Evolutionary conservation across 2,888 invertebrate genomes (phyloP).

Genomic region (Leptura quadrifasciata): DNA sequence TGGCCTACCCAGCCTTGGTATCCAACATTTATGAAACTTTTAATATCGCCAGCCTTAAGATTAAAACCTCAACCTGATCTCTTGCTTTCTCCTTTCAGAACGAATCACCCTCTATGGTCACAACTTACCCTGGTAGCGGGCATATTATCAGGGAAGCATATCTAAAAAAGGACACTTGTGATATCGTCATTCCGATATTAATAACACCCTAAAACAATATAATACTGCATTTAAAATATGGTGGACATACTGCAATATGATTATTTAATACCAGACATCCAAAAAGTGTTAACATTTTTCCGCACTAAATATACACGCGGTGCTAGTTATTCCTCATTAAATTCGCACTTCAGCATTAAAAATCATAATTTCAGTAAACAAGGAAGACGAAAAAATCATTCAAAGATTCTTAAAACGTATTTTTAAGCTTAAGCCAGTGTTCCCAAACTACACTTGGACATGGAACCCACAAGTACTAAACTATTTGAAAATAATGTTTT

Average conservation of each 20-base stretch:
- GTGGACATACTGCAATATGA: slow-evolving; percentile 13
- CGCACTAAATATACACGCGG: too few relatives aligned
- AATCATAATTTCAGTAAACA: neutral
- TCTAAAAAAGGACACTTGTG: neutral
- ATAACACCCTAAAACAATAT: slow-evolving; percentile 7
- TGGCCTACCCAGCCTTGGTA: slow-evolving; percentile 16
- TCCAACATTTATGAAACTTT: neutral
- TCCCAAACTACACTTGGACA: slow-evolving; percentile 2
- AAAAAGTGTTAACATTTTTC: neutral
- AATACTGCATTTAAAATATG: slow-evolving; percentile 9
- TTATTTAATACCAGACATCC: neutral
- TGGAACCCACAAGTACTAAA: slow-evolving; percentile 22
- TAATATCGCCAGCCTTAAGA: neutral
- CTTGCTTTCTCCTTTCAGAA: slow-evolving; percentile 6
- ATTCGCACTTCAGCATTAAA: neutral
- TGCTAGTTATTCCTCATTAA: too few relatives aligned
- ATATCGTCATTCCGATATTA: neutral
- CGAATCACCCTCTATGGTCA: neutral
- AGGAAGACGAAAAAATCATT: neutral
- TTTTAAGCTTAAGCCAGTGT: neutral
- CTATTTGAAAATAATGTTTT: neutral
- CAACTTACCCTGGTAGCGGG: slow-evolving; percentile 22
- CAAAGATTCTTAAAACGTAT: slow-evolving; percentile 31
- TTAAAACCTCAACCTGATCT: slow-evolving; percentile 6
- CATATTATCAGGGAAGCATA: slow-evolving; percentile 7